Evolutionary conservation across 2,888 invertebrate species (phyloP), one percentile per base, ranked within the genome.

Genomic region (Drosophila siamana): DNA sequence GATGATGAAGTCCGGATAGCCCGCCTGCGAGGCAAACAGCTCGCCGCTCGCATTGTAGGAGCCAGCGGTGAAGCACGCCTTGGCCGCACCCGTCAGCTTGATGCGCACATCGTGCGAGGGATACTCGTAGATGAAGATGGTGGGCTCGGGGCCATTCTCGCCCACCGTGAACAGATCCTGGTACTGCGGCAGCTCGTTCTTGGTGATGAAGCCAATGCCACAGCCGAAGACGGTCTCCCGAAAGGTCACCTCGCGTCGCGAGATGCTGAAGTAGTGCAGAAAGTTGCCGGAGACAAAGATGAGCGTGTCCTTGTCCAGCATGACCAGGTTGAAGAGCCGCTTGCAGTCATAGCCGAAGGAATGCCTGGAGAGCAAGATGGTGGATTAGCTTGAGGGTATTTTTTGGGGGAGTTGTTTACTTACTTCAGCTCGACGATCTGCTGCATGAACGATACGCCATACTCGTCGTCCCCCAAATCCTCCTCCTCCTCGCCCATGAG

Each of bases 321-420:
- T 94, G 69, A 96, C 95, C 43, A 98, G 91, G 90, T 98, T 98
- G 89, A 95, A 96, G 64, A 95, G 94, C 82, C 95, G 95, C 76
- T 94, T 94, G 89, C 97, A 97, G 90, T 98, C 95, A 90, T 97
- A 98, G 7, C 97, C 97, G 91, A 95, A 98, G 0, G 97, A 97
- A 92, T 96, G 93, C 89, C 97, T 97, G 74, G 41, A 73, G 8
- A 2, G n/a, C 7, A 11, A 11, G 1, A 1, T 24, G 2, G 22
- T 16, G 40, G 2, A 24, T 5, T 13, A 8, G 19, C 2, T 0
- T 2, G 11, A 8, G 5, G 13, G 0, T 7, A 6, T 6, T 3
- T 19, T 2, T 19, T 19, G 1, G 19, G 19, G 19, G 3, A 19
- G 19, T 19, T 19, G 19, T 15, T 1, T 4, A 61, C 86, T 71